These are phyloP conservation scores for Listrodromus nycthemerus DNA, from an alignment of 2,888 invertebrate species.

Conservation along the genomic window DNA sequence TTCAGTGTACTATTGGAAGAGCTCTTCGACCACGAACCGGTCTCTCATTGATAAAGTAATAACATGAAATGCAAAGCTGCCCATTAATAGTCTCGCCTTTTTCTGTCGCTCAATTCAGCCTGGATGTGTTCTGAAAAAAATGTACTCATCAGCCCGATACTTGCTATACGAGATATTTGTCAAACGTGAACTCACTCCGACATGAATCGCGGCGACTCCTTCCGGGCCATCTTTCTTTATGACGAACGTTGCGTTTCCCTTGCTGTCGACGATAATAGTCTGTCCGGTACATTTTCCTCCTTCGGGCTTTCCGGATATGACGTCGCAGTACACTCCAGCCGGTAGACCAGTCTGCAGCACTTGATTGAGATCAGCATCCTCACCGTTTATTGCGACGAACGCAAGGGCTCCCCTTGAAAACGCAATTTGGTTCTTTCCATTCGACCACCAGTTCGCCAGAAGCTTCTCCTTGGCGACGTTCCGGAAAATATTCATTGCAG, in stretches of 20 bases:
- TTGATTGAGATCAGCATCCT: slow-evolving; percentile 87
- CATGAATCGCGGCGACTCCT: slow-evolving; percentile 90
- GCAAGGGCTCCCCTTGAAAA: slow-evolving; percentile 76
- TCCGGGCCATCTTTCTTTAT: slow-evolving; percentile 86
- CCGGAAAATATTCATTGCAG: slow-evolving; percentile 83
- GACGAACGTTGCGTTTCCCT: slow-evolving; percentile 87
- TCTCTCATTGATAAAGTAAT: not conserved
- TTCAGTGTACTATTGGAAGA: not conserved
- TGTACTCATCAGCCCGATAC: not conserved
- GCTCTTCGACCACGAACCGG: not conserved
- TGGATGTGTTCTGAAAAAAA: slow-evolving; percentile 40
- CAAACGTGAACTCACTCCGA: slow-evolving; percentile 61
- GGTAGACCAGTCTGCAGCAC: slow-evolving; percentile 89
- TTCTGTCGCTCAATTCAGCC: slow-evolving; percentile 3
- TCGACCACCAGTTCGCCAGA: slow-evolving; percentile 85
- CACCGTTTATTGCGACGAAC: slow-evolving; percentile 92
- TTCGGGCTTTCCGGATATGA: slow-evolving; percentile 89
- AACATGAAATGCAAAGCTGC: not conserved
- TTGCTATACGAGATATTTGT: slow-evolving; percentile 1
- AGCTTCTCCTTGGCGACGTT: slow-evolving; percentile 78
- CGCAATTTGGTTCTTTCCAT: slow-evolving; percentile 84
- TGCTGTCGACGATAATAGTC: slow-evolving; percentile 86
- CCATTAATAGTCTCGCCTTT: not conserved
- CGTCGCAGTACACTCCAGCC: slow-evolving; percentile 93
- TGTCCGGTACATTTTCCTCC: slow-evolving; percentile 89